A percentile compares a stretch with the other conserved stretches of the same genome.
These are phyloP conservation scores for Polylopha cassiicola DNA, from an alignment of 2,888 invertebrate genomes.

Conservation along the genomic window DNA sequence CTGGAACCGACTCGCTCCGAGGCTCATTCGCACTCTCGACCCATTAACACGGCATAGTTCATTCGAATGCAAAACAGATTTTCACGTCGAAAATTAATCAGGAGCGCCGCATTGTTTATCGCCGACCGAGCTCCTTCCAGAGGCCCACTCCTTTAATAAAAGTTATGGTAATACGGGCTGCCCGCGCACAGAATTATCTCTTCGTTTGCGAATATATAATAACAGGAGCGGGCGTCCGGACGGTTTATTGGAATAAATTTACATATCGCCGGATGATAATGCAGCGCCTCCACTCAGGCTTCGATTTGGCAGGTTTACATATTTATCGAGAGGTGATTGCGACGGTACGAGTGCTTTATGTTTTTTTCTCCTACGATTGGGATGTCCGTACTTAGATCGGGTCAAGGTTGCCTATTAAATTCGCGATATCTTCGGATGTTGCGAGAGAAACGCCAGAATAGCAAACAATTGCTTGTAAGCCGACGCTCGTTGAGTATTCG, in stretches of 20 bases:
- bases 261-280: constrained; percentile 69
- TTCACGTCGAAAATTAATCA: constrained; percentile 71
- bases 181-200: constrained; percentile 71
- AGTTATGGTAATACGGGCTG: constrained; percentile 71
- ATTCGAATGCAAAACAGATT: constrained; percentile 70
- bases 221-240: constrained; percentile 60
- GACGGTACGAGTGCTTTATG: constrained; percentile 41
- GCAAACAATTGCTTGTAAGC: neutral
- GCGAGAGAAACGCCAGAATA: neutral
- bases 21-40: constrained; percentile 36
- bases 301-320: constrained; percentile 71
- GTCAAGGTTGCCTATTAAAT: constrained; percentile 10
- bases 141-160: constrained; percentile 72
- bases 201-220: constrained; percentile 76
- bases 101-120: constrained; percentile 64
- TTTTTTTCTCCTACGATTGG: constrained; percentile 28
- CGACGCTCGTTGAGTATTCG: too few species aligned
- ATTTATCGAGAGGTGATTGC: constrained; percentile 68
- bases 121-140: constrained; percentile 38
- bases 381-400: constrained; percentile 1
- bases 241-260: constrained; percentile 77
- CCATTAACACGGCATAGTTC: constrained; percentile 44
- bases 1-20: too few species aligned
- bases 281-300: constrained; percentile 48
- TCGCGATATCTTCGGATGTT: constrained; percentile 6